Base-by-base conservation (phyloP, 2,113 vertebrate species). In the Hippoglossus stenolepis region DNA sequence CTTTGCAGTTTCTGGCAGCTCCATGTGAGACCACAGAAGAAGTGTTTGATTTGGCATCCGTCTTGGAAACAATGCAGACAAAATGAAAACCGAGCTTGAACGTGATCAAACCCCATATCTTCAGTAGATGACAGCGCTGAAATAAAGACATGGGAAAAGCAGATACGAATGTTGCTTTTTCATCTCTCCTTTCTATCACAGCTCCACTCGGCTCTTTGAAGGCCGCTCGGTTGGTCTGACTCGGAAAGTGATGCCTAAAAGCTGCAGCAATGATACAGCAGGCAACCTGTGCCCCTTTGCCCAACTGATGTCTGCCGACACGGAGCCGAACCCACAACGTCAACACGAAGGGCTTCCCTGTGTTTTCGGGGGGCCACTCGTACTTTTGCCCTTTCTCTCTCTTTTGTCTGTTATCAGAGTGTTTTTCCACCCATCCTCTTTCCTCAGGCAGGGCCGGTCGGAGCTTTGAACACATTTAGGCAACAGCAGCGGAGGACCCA, bases 381-480 rank as follows among this genome's bases (percentile, higher is more conserved):
- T 71, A 75, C 70, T 71, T 86, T 79, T 77, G 57, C 80, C 28
- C 75, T 80, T 77, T 90, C 65, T 70, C 75, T 70, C 73, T 72
- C 53, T 76, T 87, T 75, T 85, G 49, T 67, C 54, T 24, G 28
- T 89, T 92, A 93, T 91, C 79, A 56, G 45, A 79, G 58, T 12
- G 47, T 24, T 74, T 90, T 93, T 91, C 89, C 93, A 81, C 90
- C 91, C 93, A 91, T 91, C 89, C 90, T 82, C 83, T 92, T 86
- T 85, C 84, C 91, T 91, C 82, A 66, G 47, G 28, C 79, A 59
- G 47, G n/a, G 80, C 73, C 84, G 64, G 57, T 64, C 56, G 63
- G 75, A 56, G 69, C 84, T 86, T 73, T 84, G 64, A 90, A 85
- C 74, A 82, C 54, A 69, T 53, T 49, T 5, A 23, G 15, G 38